Base-by-base conservation (phyloP, 2,888 invertebrate genomes). In the Neoaliturus tenellus region DNA sequence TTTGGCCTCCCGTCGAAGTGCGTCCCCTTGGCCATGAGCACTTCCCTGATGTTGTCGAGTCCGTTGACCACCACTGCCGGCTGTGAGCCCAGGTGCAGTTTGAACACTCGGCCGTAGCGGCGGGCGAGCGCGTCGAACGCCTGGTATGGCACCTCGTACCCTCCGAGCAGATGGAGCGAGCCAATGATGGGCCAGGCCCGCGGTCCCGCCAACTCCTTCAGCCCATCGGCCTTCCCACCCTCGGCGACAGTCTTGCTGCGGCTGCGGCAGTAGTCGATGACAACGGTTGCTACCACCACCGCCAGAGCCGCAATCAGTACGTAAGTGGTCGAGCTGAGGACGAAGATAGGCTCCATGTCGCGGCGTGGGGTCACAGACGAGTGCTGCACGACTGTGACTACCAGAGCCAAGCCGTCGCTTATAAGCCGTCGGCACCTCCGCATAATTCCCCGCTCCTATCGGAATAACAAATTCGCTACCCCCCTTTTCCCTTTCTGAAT, bases 1-100 rank as follows among this genome's bases (percentile, higher is more conserved):
- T 93, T 92, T 0, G 94, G 94, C 80, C 95, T 90, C 85, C 93
- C 92, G 87, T 94, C 94, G 88, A 94, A 95, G 85, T 93, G 92
- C 41, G 92, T 91, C 6, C 93, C 93, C 86, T 93, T 93, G 78
- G 90, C 90, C 85, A 92, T 90, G 80, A 93, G 90, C 23, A 93
- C 93, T 87, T 93, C 93, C 83, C 91, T 90, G 87, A 94, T 93
- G 87, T 92, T 93, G 85, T 92, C 92, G 85, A 93, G 90, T 12
- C 93, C 93, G 87, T 93, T 93, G 23, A 94, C 92, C 85, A 93
- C 92, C 55, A 93, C 90, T 87, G 93, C 93, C 44, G 91, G 91
- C 17, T 93, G 91, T 55, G 90, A 91, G 12, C 94, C 94, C 87
- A 94, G 89, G 84, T 91, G 90, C n/a, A 94, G 88, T 84, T 91